Evolutionary conservation across 2,797 vertebrate species (phyloP).

Genomic region (Lutjanus campechanus): DNA sequence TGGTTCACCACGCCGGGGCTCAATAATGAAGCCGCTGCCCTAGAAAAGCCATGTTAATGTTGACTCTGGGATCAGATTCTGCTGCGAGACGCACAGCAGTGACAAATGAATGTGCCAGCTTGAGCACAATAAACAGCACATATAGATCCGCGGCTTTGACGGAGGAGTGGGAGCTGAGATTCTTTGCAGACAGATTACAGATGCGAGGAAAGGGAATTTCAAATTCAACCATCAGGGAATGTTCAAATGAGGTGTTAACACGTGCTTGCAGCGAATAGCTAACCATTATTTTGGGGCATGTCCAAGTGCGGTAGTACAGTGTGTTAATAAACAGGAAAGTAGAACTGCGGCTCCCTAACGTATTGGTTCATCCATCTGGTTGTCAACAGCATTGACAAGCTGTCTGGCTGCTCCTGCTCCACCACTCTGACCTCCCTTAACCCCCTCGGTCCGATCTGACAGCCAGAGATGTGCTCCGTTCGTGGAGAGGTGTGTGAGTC

Average conservation of each 20-base stretch:
- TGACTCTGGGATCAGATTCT: conserved; percentile 70
- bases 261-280: conserved; percentile 15
- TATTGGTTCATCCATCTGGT: conserved; percentile 68
- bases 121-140: conserved; percentile 48
- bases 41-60: conserved; percentile 76
- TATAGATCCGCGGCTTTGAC: conserved; percentile 39
- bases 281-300: conserved; percentile 26
- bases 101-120: conserved; percentile 66
- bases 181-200: conserved; percentile 38
- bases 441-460: conserved; percentile 73
- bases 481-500: conserved; percentile 62
- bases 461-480: conserved; percentile 63
- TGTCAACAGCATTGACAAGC: conserved; percentile 78
- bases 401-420: conserved; percentile 62
- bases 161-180: conserved; percentile 17
- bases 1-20: conserved; percentile 57
- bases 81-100: conserved; percentile 57
- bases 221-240: conserved; percentile 25
- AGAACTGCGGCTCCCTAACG: conserved; percentile 50
- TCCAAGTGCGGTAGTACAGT: conserved; percentile 39
- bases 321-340: conserved; percentile 64
- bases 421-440: conserved; percentile 66
- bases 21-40: conserved; percentile 73
- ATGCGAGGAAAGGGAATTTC: conserved; percentile 33
- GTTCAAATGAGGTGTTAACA: conserved; percentile 33